Conservation (phyloP, 2,797 vertebrate genomes). For the Micropoecilia bifurca region DNA sequence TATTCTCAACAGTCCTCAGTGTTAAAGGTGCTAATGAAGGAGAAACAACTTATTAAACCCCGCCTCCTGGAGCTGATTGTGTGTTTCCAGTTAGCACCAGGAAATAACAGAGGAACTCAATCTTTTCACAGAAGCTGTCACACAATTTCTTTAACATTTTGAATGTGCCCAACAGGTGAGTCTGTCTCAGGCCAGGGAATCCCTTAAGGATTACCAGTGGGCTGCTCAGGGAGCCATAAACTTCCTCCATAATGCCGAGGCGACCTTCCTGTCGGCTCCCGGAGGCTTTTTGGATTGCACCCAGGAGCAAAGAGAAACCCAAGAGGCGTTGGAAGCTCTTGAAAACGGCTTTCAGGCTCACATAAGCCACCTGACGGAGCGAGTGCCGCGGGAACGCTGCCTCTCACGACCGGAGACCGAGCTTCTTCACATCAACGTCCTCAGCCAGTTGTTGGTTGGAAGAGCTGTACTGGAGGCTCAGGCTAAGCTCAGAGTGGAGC, state of each 20-base stretch:
- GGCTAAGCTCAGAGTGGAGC: slow-evolving; percentile 75
- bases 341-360: slow-evolving; percentile 80
- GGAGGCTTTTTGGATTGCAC: slow-evolving; percentile 72
- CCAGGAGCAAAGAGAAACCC: slow-evolving; percentile 70
- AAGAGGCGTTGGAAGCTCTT: slow-evolving; percentile 60
- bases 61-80: no score
- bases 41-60: no score
- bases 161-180: slow-evolving; percentile 74
- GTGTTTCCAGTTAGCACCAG: no score
- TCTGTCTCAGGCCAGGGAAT: slow-evolving; percentile 79
- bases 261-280: slow-evolving; percentile 64
- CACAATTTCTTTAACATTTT: slow-evolving; percentile 18
- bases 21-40: no score
- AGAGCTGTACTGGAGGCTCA: slow-evolving; percentile 78
- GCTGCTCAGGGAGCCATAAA: slow-evolving; percentile 73
- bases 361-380: slow-evolving; percentile 72
- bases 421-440: slow-evolving; percentile 75
- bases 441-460: slow-evolving; percentile 80
- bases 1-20: no score
- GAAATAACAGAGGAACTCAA: no score
- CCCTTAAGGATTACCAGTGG: slow-evolving; percentile 77
- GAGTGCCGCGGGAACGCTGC: slow-evolving; percentile 71
- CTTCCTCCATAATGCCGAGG: slow-evolving; percentile 78
- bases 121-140: no score
- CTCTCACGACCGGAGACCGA: slow-evolving; percentile 73